Evolutionary conservation across 2,888 invertebrate species (phyloP), one percentile per base, ranked within the genome.

Genomic region (Eristalinus sepulchralis): DNA sequence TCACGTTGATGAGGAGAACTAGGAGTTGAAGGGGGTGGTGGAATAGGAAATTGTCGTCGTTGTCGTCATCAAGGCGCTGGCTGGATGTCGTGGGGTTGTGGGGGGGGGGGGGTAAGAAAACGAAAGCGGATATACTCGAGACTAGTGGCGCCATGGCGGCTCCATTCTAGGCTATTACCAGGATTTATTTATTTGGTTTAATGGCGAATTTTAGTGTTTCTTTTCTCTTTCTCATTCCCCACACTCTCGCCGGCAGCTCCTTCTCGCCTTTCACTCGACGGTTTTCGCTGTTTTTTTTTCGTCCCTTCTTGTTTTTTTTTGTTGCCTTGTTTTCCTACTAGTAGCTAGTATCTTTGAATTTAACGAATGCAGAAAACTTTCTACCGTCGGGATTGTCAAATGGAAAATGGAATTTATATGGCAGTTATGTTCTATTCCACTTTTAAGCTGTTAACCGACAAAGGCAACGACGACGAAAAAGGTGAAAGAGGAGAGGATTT

Each of bases 161-260:
- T 76, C 55, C 59, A 68, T 84, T 81, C 63, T 57, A 63, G 81
- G 71, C 71, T 71, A 70, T 80, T 72, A 66, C 76, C 67, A 72
- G 71, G 72, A 84, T 84, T 81, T 81, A 84, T 84, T 72, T 77
- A 67, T 84, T 81, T 72, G 76, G 34, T 75, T 84, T 84, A 80
- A 80, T 80, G 62, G 66, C 31, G 64, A 75, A 66, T 71, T 84
- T 80, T 55, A 67, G 62, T 60, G 22, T 73, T 62, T 67, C 36
- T 68, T 55, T 73, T 55, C 27, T 31, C 0, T 47, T 34, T 33
- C 5, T 24, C n/a, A 8, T 2, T 22, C 55, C 22, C 1, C 53
- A n/a, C 13, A 39, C n/a, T 13, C 11, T 13, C n/a, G n/a, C 39
- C 39, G 13, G 6, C 34, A 34, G 9, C 39, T 47, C 47, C 17